A percentile compares a stretch with the other conserved stretches of the same genome.
Conservation (phyloP, 2,797 vertebrate genomes). For the Falco cherrug region DNA sequence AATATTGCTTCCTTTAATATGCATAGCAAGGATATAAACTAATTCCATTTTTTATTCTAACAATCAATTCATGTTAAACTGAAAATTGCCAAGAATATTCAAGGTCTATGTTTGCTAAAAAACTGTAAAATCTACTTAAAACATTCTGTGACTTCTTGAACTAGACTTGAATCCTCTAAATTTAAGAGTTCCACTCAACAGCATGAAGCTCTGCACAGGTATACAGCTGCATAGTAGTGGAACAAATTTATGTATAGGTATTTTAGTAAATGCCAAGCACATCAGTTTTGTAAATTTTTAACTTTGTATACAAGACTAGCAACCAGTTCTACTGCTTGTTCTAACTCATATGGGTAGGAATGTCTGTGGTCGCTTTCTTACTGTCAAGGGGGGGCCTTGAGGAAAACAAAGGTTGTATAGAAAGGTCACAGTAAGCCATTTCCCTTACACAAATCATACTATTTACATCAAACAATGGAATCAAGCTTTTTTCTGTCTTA, state of each 20-base stretch:
- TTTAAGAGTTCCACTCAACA: neutral
- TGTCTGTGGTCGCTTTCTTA: neutral
- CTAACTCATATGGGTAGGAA: neutral
- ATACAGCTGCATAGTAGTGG: neutral
- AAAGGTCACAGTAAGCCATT: neutral
- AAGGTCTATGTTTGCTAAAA: constrained; percentile 21
- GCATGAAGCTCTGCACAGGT: neutral
- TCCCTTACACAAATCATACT: neutral
- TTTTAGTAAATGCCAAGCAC: neutral
- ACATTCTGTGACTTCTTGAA: neutral
- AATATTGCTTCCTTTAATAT: constrained; percentile 70
- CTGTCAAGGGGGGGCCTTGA: neutral
- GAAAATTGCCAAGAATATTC: constrained; percentile 40
- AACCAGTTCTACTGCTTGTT: neutral
- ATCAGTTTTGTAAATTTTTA: neutral
- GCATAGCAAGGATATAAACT: constrained; percentile 60
- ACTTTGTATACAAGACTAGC: neutral
- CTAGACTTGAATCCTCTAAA: neutral
- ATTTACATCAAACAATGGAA: neutral
- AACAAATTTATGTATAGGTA: neutral
- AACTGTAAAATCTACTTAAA: constrained; percentile 2
- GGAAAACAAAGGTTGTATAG: neutral
- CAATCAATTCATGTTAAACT: constrained; percentile 64
- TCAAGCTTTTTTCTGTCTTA: neutral
- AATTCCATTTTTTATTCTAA: constrained; percentile 68